Evolutionary conservation across 2,113 vertebrate genomes (phyloP).

Genomic region (Xenopus tropicalis): UCB_Xtro_10.0 CM004443.2:179619001-179619500

Average conservation of each 20-base stretch:
- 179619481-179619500: background rate
- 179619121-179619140: constrained; percentile 48
- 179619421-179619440: background rate
- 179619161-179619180: background rate
- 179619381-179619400: too few relatives aligned
- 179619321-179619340: too few relatives aligned
- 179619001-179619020: constrained; percentile 44
- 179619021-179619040: constrained; percentile 36
- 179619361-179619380: too few relatives aligned
- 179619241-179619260: too few relatives aligned
- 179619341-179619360: too few relatives aligned
- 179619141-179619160: constrained; percentile 37
- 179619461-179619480: background rate
- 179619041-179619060: constrained; percentile 39
- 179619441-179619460: background rate
- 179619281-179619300: too few relatives aligned
- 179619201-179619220: too few relatives aligned
- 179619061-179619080: constrained; percentile 46
- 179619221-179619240: too few relatives aligned
- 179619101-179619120: constrained; percentile 50
- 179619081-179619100: constrained; percentile 47
- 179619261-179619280: too few relatives aligned
- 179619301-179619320: too few relatives aligned
- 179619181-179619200: constrained; percentile 28
- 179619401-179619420: too few relatives aligned